phyloP scores from a whole-genome alignment of 2,888 invertebrate genomes.

The Muschampia plurimacula region DNA sequence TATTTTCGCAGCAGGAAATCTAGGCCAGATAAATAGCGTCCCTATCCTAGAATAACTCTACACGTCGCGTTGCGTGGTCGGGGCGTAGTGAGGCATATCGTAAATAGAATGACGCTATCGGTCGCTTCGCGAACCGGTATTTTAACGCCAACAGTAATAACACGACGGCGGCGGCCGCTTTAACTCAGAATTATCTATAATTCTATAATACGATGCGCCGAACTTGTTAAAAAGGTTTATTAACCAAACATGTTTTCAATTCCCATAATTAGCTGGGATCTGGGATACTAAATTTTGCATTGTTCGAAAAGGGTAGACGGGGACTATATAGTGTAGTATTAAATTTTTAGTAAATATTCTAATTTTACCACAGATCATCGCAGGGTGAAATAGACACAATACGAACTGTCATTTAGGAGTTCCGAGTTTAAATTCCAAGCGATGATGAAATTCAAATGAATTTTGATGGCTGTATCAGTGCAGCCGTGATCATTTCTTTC shows the following conservation, averaged over 20 bases:
- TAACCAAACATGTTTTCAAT: constrained; percentile 1
- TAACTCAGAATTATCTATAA: constrained; percentile 33
- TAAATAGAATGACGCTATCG: constrained; percentile 66
- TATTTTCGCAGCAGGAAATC: constrained; percentile 64
- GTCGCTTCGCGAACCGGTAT: constrained; percentile 48
- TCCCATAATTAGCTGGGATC: neutral
- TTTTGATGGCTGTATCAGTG: no score
- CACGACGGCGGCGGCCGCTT: constrained; percentile 27
- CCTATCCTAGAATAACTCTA: constrained; percentile 68
- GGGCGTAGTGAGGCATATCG: constrained; percentile 68
- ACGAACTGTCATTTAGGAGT: no score
- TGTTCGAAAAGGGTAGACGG: no score
- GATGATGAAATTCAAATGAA: no score
- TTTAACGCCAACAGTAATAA: constrained; percentile 42
- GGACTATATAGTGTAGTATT: no score
- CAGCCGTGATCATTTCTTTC: no score
- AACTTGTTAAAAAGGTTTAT: constrained; percentile 21
- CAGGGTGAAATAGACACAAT: no score
- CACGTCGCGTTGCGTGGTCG: constrained; percentile 60
- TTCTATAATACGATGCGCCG: constrained; percentile 23
- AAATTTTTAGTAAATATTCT: no score
- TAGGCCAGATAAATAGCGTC: constrained; percentile 69
- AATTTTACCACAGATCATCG: no score
- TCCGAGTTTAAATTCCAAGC: no score
- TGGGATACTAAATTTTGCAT: neutral